Evolutionary conservation across 30 jellyfish, hydroid and myxozoan species (phyloP), one percentile per base, ranked within the genome.

Genomic region (Haliclystus octoradiatus): DNA sequence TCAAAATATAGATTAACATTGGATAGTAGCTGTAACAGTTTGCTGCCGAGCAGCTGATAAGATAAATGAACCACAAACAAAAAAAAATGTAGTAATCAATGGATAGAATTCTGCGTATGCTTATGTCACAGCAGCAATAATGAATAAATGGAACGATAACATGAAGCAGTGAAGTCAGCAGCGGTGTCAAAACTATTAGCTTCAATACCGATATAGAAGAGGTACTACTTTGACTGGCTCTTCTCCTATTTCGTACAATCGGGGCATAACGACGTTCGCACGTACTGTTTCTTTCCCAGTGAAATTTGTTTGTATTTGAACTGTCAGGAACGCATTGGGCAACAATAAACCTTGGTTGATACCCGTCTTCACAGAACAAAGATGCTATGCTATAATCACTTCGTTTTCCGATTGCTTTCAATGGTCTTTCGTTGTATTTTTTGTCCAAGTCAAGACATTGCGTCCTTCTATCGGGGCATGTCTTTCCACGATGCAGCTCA

Each of bases 331-430:
- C 50, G 46, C 86, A 75, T 65, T 75, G 86, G 34, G 74, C 61
- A 7, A 75, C 19, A 32, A 64, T 31, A 34, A 33, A 63, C 57
- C 34, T 28, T 34, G 86, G 86, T 23, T n/a, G 23, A 57, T 64
- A 75, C n/a, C 61, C 66, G 28, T 35, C 52, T 50, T 47, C 52
- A 40, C 86, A 75, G 67, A 75, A 75, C 0, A 65, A 72, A 2
- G 86, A 25, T 12, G 78, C 86, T 28, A 75, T 14, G 33, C 34
- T 68, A n/a, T 65, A 40, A 0, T 34, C 67, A 19, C 66, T 64
- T 34, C 49, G n/a, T n/a, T n/a, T n/a, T n/a, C n/a, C n/a, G n/a
- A n/a, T n/a, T n/a, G n/a, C n/a, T n/a, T n/a, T n/a, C n/a, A n/a
- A n/a, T n/a, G n/a, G n/a, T n/a, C n/a, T n/a, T n/a, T n/a, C n/a